phyloP scores from a whole-genome alignment of 1,140 invertebrate genomes.

The Mactra quadrangularis region DNA sequence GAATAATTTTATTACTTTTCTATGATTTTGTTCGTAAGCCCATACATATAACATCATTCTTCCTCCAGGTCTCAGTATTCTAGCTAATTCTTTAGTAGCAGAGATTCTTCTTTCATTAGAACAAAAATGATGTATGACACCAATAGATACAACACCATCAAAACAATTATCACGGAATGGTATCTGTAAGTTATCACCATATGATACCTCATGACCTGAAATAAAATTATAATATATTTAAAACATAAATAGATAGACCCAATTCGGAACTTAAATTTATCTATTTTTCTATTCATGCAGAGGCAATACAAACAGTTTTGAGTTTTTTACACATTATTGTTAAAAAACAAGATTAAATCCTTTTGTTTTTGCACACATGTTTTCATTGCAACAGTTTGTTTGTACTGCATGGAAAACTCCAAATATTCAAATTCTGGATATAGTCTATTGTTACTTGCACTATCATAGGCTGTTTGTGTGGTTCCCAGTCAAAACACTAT shows the following conservation, averaged over 20 bases:
- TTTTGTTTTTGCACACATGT: not conserved
- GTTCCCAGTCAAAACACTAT: too few species aligned
- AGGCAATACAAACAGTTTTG: too few species aligned
- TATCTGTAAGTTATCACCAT: constrained; percentile 92
- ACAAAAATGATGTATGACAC: constrained; percentile 98
- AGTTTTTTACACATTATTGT: too few species aligned
- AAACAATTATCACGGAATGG: constrained; percentile 96
- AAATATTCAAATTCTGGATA: too few species aligned
- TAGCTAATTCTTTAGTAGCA: constrained; percentile 93
- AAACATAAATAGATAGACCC: too few species aligned
- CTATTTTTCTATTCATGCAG: too few species aligned
- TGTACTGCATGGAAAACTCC: too few species aligned
- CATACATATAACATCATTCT: constrained; percentile 97
- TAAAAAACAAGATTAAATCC: not conserved
- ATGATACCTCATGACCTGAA: constrained; percentile 87
- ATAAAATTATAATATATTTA: not conserved
- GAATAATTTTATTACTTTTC: constrained; percentile 86
- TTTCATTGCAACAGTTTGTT: not conserved
- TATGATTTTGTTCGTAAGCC: constrained; percentile 97
- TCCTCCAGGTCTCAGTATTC: constrained; percentile 95
- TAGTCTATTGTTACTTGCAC: too few species aligned
- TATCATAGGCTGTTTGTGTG: too few species aligned
- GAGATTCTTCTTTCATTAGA: constrained; percentile 93
- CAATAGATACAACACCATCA: constrained; percentile 96
- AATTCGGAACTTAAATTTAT: too few species aligned